Conservation (phyloP, 2,113 vertebrate species). For the Ardeotis arabs region DNA sequence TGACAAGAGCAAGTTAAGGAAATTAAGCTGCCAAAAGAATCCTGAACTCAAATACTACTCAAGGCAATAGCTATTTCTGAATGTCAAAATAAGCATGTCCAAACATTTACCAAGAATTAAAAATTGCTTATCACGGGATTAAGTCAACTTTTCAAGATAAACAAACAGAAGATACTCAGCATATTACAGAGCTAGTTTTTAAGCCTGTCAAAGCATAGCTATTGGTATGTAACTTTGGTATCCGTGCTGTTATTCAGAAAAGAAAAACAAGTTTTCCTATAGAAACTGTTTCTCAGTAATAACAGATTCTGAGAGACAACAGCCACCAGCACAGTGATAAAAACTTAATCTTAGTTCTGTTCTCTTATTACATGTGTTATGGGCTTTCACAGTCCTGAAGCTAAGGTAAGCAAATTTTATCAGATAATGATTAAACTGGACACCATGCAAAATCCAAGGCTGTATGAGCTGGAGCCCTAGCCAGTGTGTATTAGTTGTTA, state of each 20-base stretch:
- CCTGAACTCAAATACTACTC: neutral
- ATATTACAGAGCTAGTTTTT: conserved; percentile 1
- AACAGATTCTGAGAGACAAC: neutral
- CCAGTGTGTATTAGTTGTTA: neutral
- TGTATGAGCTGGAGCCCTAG: neutral
- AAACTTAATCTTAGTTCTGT: neutral
- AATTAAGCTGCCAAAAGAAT: conserved; percentile 34
- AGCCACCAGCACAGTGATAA: neutral
- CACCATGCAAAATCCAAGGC: neutral
- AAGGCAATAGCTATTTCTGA: neutral
- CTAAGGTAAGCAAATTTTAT: neutral
- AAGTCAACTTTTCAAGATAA: neutral
- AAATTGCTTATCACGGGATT: conserved; percentile 1
- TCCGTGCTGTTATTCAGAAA: neutral
- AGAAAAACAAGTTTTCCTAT: neutral
- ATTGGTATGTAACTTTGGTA: neutral
- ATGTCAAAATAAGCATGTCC: neutral
- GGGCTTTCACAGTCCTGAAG: neutral
- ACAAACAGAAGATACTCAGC: neutral
- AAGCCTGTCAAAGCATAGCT: neutral
- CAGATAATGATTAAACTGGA: neutral
- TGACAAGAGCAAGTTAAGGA: neutral
- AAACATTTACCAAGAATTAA: neutral
- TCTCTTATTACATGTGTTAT: neutral
- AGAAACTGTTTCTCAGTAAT: neutral